Percentiles rank a stretch among this genome's conserved stretches.
Conservation (phyloP, 2,113 vertebrate genomes). For the Rhabdomys dilectus region DNA sequence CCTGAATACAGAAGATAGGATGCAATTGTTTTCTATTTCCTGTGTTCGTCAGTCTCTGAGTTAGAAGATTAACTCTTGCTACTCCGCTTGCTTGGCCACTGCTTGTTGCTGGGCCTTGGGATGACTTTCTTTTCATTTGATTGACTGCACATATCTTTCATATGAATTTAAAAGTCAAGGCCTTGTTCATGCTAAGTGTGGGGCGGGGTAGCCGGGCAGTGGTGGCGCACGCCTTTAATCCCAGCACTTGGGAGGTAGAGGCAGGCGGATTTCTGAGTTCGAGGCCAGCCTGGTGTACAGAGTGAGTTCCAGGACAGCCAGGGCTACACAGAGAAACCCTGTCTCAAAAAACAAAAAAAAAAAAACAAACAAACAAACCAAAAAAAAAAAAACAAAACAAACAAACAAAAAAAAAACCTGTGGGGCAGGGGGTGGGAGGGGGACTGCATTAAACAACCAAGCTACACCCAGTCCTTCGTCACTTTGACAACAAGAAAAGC, state of each 20-base stretch:
- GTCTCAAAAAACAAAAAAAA: too few relatives aligned
- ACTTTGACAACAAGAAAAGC: not conserved
- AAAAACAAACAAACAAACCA: too few relatives aligned
- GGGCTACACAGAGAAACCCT: too few relatives aligned
- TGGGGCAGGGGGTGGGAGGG: not conserved
- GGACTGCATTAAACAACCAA: not conserved
- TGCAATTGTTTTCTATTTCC: conserved; percentile 31
- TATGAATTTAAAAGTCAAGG: conserved; percentile 42
- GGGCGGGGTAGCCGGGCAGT: too few relatives aligned
- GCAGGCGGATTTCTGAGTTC: too few relatives aligned
- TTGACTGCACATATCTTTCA: not conserved
- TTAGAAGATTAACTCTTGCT: conserved; percentile 65
- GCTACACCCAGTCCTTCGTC: not conserved
- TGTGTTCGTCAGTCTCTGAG: conserved; percentile 21
- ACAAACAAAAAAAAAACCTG: too few relatives aligned
- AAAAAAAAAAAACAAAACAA: too few relatives aligned
- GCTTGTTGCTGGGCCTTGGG: not conserved
- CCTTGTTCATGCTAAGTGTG: not conserved
- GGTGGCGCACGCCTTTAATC: too few relatives aligned
- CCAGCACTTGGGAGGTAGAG: too few relatives aligned
- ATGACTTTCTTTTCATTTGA: not conserved
- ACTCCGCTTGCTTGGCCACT: not conserved
- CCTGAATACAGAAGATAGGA: conserved; percentile 66
- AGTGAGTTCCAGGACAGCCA: too few relatives aligned
- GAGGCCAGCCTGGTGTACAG: too few relatives aligned